Base-by-base conservation (phyloP, 2,113 vertebrate genomes). In the Anoplopoma fimbria region DNA sequence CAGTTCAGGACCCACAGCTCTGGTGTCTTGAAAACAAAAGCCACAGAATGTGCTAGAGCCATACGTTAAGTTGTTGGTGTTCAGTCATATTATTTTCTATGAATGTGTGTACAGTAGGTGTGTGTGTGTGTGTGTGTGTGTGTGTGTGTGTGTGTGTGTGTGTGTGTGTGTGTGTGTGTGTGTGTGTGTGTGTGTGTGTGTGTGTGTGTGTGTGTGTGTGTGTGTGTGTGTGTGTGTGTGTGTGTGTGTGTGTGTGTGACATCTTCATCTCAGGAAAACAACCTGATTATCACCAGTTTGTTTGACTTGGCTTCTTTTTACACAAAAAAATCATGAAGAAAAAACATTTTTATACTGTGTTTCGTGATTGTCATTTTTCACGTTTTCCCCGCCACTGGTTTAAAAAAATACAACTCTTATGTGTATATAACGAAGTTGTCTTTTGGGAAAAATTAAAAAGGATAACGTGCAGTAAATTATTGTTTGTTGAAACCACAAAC, bases 201-300 rank as follows among this genome's bases (percentile, higher is more conserved):
- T 57, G 23, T 49, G 58, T 34, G n/a, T 67, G 51, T 31, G 31
- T 38, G 27, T 51, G 49, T 81, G 23, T 76, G 58, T 64, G 31
- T 64, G 42, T 38, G 36, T 31, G 60, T 60, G 0, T 45, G 53
- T 75, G 81, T 14, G 51, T 25, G 23, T 53, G 23, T 53, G 51
- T 53, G 70, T 64, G 57, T 68, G 27, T 42, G 33, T 36, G 62
- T 51, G 0, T 47, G 61, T 74, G 79, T 14, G 71, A 78, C 71
- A 82, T 79, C 65, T 70, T 85, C 91, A 91, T 91, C 88, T 92
- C 89, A 93, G 89, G 91, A 91, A 72, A 63, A 67, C 73, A 62
- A 81, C 82, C 80, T 82, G 36, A 75, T 77, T 60, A 84, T 79
- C 75, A 82, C 74, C 60, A 29, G 53, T 71, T 23, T 74, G 63